phyloP scores from a whole-genome alignment of 1,140 invertebrate species.

The Drosophila ercepeae region DNA sequence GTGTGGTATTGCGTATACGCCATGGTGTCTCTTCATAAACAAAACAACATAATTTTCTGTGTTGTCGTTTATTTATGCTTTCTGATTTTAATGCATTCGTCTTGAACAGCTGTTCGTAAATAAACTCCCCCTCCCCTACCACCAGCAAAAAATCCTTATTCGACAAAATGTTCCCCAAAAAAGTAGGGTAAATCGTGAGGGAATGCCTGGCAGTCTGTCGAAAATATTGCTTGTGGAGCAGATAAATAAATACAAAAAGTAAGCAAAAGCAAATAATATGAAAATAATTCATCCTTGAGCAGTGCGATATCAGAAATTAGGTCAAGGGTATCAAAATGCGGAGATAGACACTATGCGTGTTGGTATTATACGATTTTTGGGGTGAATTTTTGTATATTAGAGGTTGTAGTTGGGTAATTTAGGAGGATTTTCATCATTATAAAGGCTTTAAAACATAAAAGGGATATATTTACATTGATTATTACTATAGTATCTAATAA shows the following conservation, averaged over 20 bases:
- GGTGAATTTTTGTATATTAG: not conserved
- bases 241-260: conserved; percentile 1
- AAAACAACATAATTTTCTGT: conserved; percentile 3
- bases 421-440: too few species aligned
- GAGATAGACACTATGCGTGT: not conserved
- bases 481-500: too few species aligned
- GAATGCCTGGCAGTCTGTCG: not conserved
- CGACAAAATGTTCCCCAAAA: not conserved
- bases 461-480: too few species aligned
- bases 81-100: not conserved
- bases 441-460: too few species aligned
- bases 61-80: not conserved
- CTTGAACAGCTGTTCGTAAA: not conserved
- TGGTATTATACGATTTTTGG: not conserved
- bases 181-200: not conserved
- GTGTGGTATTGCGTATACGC: conserved; percentile 10
- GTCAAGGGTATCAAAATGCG: not conserved
- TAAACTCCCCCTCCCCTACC: not conserved
- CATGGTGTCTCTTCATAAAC: conserved; percentile 39
- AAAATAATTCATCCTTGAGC: not conserved
- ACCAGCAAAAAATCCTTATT: not conserved
- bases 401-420: not conserved
- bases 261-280: not conserved
- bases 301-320: not conserved
- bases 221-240: not conserved